phyloP scores from a whole-genome alignment of 2,888 invertebrate species.

The Parascotia fuliginaria region DNA sequence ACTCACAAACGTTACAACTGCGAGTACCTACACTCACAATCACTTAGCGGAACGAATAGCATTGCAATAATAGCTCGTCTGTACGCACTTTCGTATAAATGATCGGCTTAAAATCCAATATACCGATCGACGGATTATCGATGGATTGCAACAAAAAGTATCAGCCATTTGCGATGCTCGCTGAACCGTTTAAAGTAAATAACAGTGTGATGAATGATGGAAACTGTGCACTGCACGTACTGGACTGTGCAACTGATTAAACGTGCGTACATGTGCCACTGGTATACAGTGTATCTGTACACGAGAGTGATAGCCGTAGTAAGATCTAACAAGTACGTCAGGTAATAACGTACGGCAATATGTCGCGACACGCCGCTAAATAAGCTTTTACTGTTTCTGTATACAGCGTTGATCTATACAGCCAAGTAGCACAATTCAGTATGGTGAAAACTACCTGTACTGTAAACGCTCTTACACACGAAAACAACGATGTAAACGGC shows the following conservation, averaged over 20 bases:
- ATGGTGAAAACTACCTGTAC: no score
- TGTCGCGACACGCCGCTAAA: background rate
- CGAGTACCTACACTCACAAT: conserved; percentile 6
- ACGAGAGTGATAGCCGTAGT: background rate
- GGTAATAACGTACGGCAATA: background rate
- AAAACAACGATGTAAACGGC: no score
- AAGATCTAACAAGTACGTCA: background rate
- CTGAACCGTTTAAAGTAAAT: background rate
- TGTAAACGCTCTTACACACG: no score
- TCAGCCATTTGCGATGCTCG: conserved; percentile 10
- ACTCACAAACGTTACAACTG: conserved; percentile 18
- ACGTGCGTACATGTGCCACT: no score
- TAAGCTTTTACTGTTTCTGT: no score
- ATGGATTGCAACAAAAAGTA: conserved; percentile 7
- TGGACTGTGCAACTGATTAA: no score
- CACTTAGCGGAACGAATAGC: background rate
- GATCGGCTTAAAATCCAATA: conserved; percentile 6
- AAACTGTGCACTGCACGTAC: background rate
- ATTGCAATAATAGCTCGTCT: background rate
- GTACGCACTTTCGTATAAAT: background rate
- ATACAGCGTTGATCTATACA: no score
- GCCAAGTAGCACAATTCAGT: no score
- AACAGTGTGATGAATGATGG: background rate
- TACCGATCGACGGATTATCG: background rate
- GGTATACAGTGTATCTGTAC: no score